Evolutionary conservation across 2,113 vertebrate genomes (phyloP), one percentile per base, ranked within the genome.

Genomic region (Hemiprocne comata): DNA sequence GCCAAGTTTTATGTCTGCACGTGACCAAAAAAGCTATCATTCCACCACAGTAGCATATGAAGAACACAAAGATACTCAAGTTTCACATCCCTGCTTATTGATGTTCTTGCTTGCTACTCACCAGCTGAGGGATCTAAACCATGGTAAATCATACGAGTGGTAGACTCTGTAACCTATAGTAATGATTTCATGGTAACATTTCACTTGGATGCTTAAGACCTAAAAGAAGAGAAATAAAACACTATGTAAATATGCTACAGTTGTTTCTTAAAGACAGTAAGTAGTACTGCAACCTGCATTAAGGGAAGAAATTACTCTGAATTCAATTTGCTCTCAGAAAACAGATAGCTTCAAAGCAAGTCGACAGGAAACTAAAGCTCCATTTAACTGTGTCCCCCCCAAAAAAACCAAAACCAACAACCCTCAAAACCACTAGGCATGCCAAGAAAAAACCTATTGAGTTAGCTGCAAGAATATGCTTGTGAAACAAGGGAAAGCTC

Each of bases 101-200:
- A 80, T 54, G 42, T 36, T 57, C 57, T 58, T 55, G 26, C 13
- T 67, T 50, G 42, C 33, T 93, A 98, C 99, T 99, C 93, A 99
- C 99, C 99, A 99, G 95, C 99, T 99, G 13, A 99, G 98, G 17
- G 99, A 99, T 94, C 99, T 98, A 97, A 99, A 99, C 99, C 99
- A 99, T 0, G 99, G 99, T 38, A 99, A 98, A 7, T 99, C 99
- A 10, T 99, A 99, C 0, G 99, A 99, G 95, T 96, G 99, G 95
- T 99, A 99, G 78, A 99, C 99, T 98, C 98, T 98, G 97, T 99
- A 99, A 51, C 99, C 99, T 44, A 99, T 99, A 60, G 98, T 99
- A 97, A 99, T 99, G 87, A 99, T 99, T 97, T 99, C 99, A 4
- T 99, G 99, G 97, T 99, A 99, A 95, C 99, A 99, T 84, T 99